Evolutionary conservation across 1,140 invertebrate species (phyloP).

Genomic region (Conopomorpha cramerella): DNA sequence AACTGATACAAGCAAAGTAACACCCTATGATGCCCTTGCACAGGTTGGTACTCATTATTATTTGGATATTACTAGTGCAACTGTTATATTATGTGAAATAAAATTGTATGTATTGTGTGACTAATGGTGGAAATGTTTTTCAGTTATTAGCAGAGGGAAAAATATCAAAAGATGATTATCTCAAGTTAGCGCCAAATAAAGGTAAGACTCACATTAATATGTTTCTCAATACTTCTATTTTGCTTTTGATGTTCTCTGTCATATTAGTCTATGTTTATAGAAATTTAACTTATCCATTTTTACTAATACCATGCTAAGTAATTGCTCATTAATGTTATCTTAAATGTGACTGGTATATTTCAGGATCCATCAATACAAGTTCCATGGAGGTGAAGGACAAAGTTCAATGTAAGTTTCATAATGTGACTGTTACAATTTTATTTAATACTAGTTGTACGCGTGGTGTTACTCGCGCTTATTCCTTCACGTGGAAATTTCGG

Average conservation of each 20-base stretch:
- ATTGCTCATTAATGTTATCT: too few species aligned
- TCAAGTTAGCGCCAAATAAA: slow-evolving; percentile 46
- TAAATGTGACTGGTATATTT: too few species aligned
- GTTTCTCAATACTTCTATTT: slow-evolving; percentile 1
- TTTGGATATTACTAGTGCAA: not conserved
- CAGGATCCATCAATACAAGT: slow-evolving; percentile 14
- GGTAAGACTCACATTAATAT: slow-evolving; percentile 15
- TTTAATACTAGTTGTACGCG: not conserved
- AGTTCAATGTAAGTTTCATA: not conserved
- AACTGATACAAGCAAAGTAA: slow-evolving; percentile 4
- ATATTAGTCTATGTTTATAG: too few species aligned
- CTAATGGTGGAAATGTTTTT: slow-evolving; percentile 15
- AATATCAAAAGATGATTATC: slow-evolving; percentile 43
- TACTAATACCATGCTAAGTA: too few species aligned
- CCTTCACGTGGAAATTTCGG: too few species aligned
- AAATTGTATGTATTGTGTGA: slow-evolving; percentile 5
- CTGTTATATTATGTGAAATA: too few species aligned
- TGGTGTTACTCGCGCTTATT: too few species aligned
- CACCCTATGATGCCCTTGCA: slow-evolving; percentile 35
- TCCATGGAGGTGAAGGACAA: not conserved
- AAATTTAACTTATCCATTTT: too few species aligned
- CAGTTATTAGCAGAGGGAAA: slow-evolving; percentile 50
- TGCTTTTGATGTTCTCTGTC: too few species aligned
- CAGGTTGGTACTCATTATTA: slow-evolving; percentile 13
- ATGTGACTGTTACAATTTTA: too few species aligned